Evolutionary conservation across 1,140 invertebrate genomes (phyloP).

Genomic region (Antheraea pernyi): DNA sequence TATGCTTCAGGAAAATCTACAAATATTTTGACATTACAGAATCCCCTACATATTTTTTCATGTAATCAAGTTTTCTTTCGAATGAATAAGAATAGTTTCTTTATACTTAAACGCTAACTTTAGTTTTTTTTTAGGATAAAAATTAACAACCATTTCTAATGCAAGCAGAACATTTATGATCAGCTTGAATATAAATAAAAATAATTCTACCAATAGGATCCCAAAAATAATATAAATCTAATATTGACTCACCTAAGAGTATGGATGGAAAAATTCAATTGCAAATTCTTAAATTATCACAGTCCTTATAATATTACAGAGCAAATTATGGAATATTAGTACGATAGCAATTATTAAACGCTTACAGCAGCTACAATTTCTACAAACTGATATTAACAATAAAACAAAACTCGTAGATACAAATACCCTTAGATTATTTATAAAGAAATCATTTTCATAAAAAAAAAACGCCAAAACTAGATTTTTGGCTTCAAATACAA

Average conservation of each 20-base stretch:
- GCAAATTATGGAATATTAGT: too few relatives aligned
- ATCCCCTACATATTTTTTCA: background rate
- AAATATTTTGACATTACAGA: background rate
- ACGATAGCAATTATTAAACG: too few relatives aligned
- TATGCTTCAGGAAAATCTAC: background rate
- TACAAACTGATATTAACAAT: too few relatives aligned
- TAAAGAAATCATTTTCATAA: too few relatives aligned
- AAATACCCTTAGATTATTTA: too few relatives aligned
- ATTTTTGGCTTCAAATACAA: too few relatives aligned
- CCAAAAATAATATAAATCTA: background rate
- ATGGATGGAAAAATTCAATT: constrained; percentile 31
- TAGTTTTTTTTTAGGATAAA: background rate
- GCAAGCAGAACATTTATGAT: background rate
- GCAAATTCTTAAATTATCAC: constrained; percentile 33
- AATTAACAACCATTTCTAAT: too few relatives aligned
- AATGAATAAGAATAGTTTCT: background rate
- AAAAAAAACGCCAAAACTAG: too few relatives aligned
- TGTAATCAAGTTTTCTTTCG: too few relatives aligned
- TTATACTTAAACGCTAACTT: too few relatives aligned
- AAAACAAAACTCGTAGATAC: too few relatives aligned
- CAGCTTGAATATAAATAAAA: background rate
- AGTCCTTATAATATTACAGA: constrained; percentile 21
- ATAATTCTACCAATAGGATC: background rate
- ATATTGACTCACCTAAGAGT: constrained; percentile 7
- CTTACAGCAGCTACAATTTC: too few relatives aligned